A percentile compares a stretch with the other conserved stretches of the same genome.
Conservation (phyloP, 1,140 invertebrate species). For the Drosophila busckii region DNA sequence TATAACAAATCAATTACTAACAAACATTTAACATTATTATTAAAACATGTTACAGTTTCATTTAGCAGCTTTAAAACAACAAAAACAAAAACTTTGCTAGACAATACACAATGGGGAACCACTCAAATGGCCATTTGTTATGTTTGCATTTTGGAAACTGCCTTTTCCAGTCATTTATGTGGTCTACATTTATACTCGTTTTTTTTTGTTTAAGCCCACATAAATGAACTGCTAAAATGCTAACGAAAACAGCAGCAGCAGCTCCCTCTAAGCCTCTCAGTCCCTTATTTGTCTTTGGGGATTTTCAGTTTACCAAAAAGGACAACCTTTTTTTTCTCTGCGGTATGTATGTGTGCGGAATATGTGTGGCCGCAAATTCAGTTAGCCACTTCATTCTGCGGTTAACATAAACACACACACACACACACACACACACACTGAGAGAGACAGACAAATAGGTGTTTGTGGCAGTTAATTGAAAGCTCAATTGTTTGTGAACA, state of each 20-base stretch:
- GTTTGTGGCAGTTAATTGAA: conserved; percentile 53
- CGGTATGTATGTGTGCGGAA: conserved; percentile 11
- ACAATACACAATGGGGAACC: conserved; percentile 24
- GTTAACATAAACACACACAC: conserved; percentile 41
- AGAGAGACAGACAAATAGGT: too few relatives aligned
- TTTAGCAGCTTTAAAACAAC: background rate
- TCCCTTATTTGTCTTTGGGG: conserved; percentile 58
- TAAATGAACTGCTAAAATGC: conserved; percentile 75
- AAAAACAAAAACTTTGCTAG: background rate
- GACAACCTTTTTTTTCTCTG: conserved; percentile 38
- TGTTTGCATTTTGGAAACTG: conserved; percentile 38
- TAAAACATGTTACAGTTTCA: too few relatives aligned
- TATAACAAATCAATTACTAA: too few relatives aligned
- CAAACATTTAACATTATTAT: too few relatives aligned
- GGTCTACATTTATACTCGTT: conserved; percentile 11
- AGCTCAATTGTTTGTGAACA: conserved; percentile 45
- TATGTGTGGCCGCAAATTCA: conserved; percentile 61
- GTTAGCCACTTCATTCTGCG: conserved; percentile 71
- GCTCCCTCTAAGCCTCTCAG: conserved; percentile 29
- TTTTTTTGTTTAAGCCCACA: conserved; percentile 28
- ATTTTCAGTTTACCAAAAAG: conserved; percentile 45
- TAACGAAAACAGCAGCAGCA: conserved; percentile 57
- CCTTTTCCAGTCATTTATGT: conserved; percentile 59
- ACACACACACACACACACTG: background rate
- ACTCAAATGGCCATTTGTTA: conserved; percentile 49